phyloP scores from a whole-genome alignment of 2,113 vertebrate genomes.

The Penelope pileata region DNA sequence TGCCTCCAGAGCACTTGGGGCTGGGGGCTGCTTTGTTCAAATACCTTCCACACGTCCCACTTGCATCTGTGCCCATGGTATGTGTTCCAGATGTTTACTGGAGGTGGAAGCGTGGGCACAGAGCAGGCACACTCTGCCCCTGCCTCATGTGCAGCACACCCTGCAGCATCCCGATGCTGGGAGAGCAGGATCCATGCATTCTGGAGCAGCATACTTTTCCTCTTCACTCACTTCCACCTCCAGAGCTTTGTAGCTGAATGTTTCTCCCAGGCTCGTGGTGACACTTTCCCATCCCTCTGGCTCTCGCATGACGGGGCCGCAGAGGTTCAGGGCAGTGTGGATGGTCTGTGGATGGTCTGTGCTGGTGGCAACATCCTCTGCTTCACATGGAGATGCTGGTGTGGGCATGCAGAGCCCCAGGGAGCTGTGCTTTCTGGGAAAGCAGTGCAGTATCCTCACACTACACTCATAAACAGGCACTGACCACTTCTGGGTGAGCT shows the following conservation, averaged over 20 bases:
- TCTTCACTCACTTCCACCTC: constrained; percentile 16
- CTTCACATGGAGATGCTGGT: too few relatives aligned
- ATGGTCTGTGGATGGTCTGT: too few relatives aligned
- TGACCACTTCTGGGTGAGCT: fast-evolving
- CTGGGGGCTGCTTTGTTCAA: background rate
- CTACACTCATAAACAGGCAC: fast-evolving
- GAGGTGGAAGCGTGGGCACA: fast-evolving
- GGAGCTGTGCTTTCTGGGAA: background rate
- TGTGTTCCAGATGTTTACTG: background rate
- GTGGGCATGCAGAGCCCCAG: fast-evolving
- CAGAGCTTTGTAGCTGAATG: background rate
- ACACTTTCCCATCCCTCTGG: background rate
- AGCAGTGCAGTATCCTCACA: background rate
- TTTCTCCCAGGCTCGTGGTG: background rate
- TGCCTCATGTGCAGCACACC: background rate
- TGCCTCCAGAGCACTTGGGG: background rate
- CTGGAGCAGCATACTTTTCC: constrained; percentile 30
- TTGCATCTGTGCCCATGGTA: fast-evolving
- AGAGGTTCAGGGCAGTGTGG: too few relatives aligned
- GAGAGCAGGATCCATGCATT: background rate
- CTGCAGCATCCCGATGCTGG: background rate
- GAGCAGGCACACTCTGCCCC: background rate
- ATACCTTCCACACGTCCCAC: fast-evolving
- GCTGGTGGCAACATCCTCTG: background rate
- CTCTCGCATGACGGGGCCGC: too few relatives aligned